A percentile compares a stretch with the other conserved stretches of the same genome.
These are phyloP conservation scores for Pseudomyrmex flavicornis DNA, from an alignment of 1,140 invertebrate genomes.

Conservation along the genomic window DNA sequence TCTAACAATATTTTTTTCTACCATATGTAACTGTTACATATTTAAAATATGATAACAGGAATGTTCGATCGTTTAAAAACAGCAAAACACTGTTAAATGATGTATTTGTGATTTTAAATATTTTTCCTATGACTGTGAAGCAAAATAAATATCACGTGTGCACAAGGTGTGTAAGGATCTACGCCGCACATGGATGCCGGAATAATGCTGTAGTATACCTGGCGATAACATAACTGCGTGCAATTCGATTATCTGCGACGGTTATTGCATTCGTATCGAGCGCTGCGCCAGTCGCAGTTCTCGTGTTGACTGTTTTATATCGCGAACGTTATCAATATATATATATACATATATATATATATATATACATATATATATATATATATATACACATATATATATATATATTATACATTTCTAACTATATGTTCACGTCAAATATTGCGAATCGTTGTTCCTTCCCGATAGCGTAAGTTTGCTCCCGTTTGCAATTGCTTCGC, in stretches of 20 bases:
- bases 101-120: background rate
- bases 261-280: conserved; percentile 66
- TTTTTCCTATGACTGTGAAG: background rate
- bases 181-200: conserved; percentile 21
- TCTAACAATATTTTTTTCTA: too few relatives aligned
- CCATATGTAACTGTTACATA: too few relatives aligned
- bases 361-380: too few relatives aligned
- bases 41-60: too few relatives aligned
- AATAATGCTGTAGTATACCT: conserved; percentile 63
- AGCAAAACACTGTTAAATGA: too few relatives aligned
- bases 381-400: too few relatives aligned
- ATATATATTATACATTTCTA: conserved; percentile 25
- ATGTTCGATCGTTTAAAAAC: too few relatives aligned
- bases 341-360: too few relatives aligned
- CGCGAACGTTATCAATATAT: conserved; percentile 55
- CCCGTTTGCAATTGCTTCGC: conserved; percentile 12
- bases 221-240: conserved; percentile 67
- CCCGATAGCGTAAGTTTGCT: conserved; percentile 58
- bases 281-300: conserved; percentile 45
- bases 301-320: conserved; percentile 51
- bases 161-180: conserved; percentile 21
- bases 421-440: conserved; percentile 68
- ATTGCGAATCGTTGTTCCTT: conserved; percentile 67
- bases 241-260: conserved; percentile 72
- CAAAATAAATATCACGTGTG: background rate